phyloP scores from a whole-genome alignment of 2,113 vertebrate species.

The Erpornis zantholeuca region DNA sequence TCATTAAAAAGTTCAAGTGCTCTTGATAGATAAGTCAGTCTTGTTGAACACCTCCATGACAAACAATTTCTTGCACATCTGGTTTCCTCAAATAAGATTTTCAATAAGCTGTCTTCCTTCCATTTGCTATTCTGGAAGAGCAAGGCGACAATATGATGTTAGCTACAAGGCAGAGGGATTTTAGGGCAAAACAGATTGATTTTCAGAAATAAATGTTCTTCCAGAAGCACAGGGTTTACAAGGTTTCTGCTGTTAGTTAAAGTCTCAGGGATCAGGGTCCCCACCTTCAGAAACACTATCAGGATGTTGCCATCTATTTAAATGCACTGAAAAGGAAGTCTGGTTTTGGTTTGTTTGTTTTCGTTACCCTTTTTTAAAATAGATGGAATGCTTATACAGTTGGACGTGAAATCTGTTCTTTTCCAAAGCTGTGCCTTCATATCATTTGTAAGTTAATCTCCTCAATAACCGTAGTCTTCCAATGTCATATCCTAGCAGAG shows the following conservation, averaged over 20 bases:
- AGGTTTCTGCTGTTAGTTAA: not conserved
- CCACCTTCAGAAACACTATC: not conserved
- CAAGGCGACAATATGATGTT: not conserved
- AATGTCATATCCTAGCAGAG: not conserved
- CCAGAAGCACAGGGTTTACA: not conserved
- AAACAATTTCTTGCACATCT: not conserved
- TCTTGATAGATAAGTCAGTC: not conserved
- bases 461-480: not conserved
- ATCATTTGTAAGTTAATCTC: not conserved
- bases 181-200: not conserved
- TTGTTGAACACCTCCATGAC: not conserved
- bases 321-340: not conserved
- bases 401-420: fast-evolving
- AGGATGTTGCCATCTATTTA: not conserved
- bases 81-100: not conserved
- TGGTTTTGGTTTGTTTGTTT: not conserved
- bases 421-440: not conserved
- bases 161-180: not conserved
- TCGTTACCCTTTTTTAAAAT: not conserved
- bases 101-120: not conserved
- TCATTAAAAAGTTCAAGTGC: not conserved
- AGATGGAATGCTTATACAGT: not conserved
- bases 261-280: not conserved
- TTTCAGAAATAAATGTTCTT: not conserved
- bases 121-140: not conserved